Evolutionary conservation across 2,113 vertebrate species (phyloP), one percentile per base, ranked within the genome.

Genomic region (Toxostoma redivivum): DNA sequence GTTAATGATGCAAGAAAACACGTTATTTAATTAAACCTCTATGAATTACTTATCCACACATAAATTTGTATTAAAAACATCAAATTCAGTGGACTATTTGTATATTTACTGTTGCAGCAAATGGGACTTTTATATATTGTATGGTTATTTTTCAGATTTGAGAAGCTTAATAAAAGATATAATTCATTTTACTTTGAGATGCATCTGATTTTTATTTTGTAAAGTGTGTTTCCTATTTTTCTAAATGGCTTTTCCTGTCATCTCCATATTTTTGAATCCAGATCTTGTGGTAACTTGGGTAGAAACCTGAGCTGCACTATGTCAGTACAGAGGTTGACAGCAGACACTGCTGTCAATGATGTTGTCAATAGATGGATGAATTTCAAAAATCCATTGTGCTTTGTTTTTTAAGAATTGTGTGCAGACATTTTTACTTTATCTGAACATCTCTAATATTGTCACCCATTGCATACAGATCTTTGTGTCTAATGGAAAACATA

Each of bases 401-500:
- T 74, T 35, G 6, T 15, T 70, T 83, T 66, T 24, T 8, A 67
- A 73, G 48, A 69, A 40, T 3, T 17, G 20, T 60, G 15, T 53
- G 27, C 28, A 82, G 15, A 38, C 27, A 27, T 23, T 81, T 90
- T 90, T 57, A 27, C 18, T 67, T 38, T 74, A 23, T 60, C 19
- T 40, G 61, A 86, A 85, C 6, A 33, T 88, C 9, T 78, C 22
- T 77, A 3, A 91, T 71, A 30, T 81, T 97, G 69, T 93, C 37
- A 48, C 69, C 25, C 64, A 20, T 28, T 96, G 37, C 33, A 77
- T 72, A 53, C 86, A 98, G 98, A 60, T 98, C 38, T 12, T 3
- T 1, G 20, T 76, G 56, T 0, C 0, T 73, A 98, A 98, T 65
- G 70, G 37, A 19, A 0, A 0, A 0, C 0, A 8, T 40, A 0